Base-by-base conservation (phyloP, 2,113 vertebrate genomes). In the Anguilla japonica region DNA sequence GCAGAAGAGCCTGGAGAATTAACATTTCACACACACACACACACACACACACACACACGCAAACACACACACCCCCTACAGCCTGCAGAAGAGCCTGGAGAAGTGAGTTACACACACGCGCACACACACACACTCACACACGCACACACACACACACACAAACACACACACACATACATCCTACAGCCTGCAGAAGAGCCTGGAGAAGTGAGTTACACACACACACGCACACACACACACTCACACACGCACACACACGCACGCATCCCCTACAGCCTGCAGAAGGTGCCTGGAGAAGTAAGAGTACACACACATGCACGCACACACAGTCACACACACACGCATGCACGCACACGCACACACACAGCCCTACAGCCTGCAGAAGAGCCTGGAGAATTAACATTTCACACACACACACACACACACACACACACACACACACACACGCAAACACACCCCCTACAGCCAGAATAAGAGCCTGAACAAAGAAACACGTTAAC, bases 271-370 rank as follows among this genome's bases (percentile, higher is more conserved):
- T 96, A 95, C 29, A 95, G 95, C 91, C 92, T 95, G 13, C 97
- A 95, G 89, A 97, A 97, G 88, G 98, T n/a, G 97, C 93, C 92
- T 98, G 89, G 97, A 98, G 92, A 98, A 97, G 97, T 98, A 95
- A 86, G 1, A 11, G 43, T 16, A 53, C 71, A 43, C 4, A 75
- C 22, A n/a, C 60, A 16, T 1, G 82, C 16, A 40, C 22, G 43
- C 80, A 41, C 2, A 94, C 96, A 0, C 94, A 96, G 3, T 39
- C 22, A 56, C 29, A 53, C 71, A 43, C 4, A 75, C 22, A n/a
- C 60, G 46, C 83, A n/a, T 26, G 14, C 79, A 81, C 79, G 18
- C 2, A 94, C 2, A 94, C 96, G 0, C 94, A 96, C n/a, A n/a
- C n/a, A n/a, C n/a, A n/a, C n/a, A n/a, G 0, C 93, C 96, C 0